Evolutionary conservation across 2,797 vertebrate species (phyloP), one percentile per base, ranked within the genome.

Genomic region (Paedocypris micromegethes): DNA sequence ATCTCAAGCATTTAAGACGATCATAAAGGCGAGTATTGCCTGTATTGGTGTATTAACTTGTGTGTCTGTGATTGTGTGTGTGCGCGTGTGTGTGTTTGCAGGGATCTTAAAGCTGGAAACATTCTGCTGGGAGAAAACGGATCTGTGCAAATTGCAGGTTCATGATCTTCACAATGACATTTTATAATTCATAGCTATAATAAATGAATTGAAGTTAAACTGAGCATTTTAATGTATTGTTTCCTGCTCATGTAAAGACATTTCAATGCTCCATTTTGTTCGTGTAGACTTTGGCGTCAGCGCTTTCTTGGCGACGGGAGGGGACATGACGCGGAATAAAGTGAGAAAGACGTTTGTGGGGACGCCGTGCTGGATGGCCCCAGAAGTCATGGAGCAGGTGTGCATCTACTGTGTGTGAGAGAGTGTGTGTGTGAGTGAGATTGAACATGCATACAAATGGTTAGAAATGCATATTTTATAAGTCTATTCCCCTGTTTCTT

Each of bases 381-480:
- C 96, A 2, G 96, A 98, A 83, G 96, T 98, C 68, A 98, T 98
- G 96, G 96, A 98, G 65, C 96, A 98, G 93, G 96, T 97, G 58
- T 53, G 40, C 48, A 57, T 6, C 4, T 8, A 2, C 45, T 56
- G 5, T 41, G 7, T 42, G 7, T 38, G 41, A 50, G 7, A 5
- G 37, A 9, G n/a, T 51, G 5, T 9, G 37, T 63, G 38, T 43
- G 43, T 2, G 9, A 7, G 38, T 38, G 37, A 52, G 53, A 63
- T 1, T 9, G 37, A 63, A 6, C 9, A 38, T 4, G 5, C 6
- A 4, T 5, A 2, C 38, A 49, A 49, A 61, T 40, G 23, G 23
- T 23, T 23, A 23, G 23, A 23, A 23, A 23, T 23, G 23, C 23
- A 23, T 23, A 23, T 23, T 23, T 23, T 23, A 23, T 23, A 23